Evolutionary conservation across 1,140 invertebrate genomes (phyloP).

Genomic region (Coelopa frigida): DNA sequence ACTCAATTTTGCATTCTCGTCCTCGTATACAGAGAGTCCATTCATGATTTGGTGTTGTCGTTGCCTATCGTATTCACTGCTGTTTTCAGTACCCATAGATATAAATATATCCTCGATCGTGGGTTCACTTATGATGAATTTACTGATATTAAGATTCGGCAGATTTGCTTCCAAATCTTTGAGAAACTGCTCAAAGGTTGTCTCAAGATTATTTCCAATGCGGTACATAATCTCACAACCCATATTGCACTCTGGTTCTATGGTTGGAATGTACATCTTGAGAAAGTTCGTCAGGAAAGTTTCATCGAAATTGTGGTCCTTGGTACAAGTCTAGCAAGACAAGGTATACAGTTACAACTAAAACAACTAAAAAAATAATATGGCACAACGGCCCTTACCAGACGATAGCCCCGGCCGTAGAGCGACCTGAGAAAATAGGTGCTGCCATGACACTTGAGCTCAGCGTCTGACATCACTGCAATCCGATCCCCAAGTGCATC

Average conservation of each 20-base stretch:
- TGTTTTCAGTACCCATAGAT: slow-evolving; percentile 19
- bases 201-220: slow-evolving; percentile 52
- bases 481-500: slow-evolving; percentile 25
- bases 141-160: slow-evolving; percentile 58
- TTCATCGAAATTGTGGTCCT: slow-evolving; percentile 15
- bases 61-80: slow-evolving; percentile 17
- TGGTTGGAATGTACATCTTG: slow-evolving; percentile 15
- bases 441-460: slow-evolving; percentile 66
- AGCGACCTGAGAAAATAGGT: slow-evolving; percentile 81
- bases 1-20: not conserved
- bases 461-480: slow-evolving; percentile 33
- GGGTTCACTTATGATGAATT: slow-evolving; percentile 87
- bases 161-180: slow-evolving; percentile 47
- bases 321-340: slow-evolving; percentile 19
- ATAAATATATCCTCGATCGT: slow-evolving; percentile 80
- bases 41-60: slow-evolving; percentile 1
- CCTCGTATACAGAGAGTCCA: not conserved
- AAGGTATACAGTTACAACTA: not conserved
- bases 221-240: slow-evolving; percentile 55
- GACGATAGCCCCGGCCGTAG: slow-evolving; percentile 84
- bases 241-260: slow-evolving; percentile 48
- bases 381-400: slow-evolving; percentile 48
- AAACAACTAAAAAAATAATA: not conserved
- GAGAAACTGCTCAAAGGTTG: slow-evolving; percentile 53
- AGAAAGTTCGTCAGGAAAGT: slow-evolving; percentile 5